These are phyloP conservation scores for Aplysia californica DNA, from an alignment of 1,140 invertebrate genomes.

Conservation along the genomic window DNA sequence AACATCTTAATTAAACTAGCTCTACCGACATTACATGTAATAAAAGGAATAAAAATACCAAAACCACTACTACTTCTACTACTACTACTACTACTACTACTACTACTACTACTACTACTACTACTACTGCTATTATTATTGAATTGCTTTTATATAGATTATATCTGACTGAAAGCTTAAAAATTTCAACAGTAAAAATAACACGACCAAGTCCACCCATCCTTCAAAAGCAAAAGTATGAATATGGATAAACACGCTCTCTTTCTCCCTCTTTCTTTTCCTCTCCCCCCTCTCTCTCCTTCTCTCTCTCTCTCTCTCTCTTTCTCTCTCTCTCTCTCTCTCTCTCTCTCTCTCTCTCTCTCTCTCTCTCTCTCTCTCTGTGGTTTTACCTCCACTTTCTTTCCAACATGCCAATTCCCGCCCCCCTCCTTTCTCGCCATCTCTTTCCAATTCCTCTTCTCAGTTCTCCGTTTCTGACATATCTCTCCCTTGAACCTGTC, in stretches of 20 bases:
- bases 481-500: neutral
- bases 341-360: conserved; percentile 20
- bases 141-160: too few species aligned
- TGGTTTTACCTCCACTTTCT: neutral
- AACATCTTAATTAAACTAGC: too few species aligned
- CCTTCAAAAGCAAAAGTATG: neutral
- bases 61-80: conserved; percentile 8
- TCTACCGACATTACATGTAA: conserved; percentile 1
- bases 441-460: neutral
- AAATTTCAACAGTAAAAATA: neutral
- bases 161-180: too few species aligned
- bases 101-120: conserved; percentile 22
- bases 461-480: neutral
- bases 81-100: conserved; percentile 18
- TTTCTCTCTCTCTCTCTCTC: neutral
- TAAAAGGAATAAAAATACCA: neutral
- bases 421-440: neutral
- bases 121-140: conserved; percentile 11
- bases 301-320: neutral
- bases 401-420: neutral
- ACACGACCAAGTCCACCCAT: neutral
- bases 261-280: neutral
- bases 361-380: neutral
- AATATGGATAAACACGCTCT: neutral
- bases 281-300: neutral